Base-by-base conservation (phyloP, 2,113 vertebrate species). In the Alectura lathami region DNA sequence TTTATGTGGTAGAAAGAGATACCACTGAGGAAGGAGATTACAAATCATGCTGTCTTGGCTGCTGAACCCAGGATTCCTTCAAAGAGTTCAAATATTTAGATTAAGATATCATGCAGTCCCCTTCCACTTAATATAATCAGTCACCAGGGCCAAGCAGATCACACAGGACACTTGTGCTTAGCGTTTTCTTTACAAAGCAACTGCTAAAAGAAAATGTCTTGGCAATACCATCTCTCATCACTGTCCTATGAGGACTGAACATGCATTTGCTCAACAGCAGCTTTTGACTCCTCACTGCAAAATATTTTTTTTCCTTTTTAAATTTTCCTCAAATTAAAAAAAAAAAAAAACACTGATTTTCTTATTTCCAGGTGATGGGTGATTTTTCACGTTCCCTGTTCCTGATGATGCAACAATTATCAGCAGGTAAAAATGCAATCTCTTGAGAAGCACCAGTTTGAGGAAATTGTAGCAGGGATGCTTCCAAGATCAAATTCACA, bases 31-130 rank as follows among this genome's bases (percentile, higher is more conserved):
- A 78, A 66, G 17, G 34, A 88, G 74, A 87, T 59, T 88, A 59
- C 48, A 85, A 82, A 91, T 88, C 54, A 70, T 17, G 57, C 68
- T 38, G 2, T 78, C 45, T 83, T 53, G 40, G 40, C 60, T 75
- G 36, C 69, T 75, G 29, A 86, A 90, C 54, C 29, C 76, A 86
- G 83, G 36, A 43, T 34, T 56, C 23, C 40, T 95, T 84, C 30
- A 47, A 66, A 84, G 56, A 75, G 43, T 88, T 95, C 34, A 67
- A 92, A 90, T 81, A 70, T 81, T 90, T 75, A 74, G 38, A 90
- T 51, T 63, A 77, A 83, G 47, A 68, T 60, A 38, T 75, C 68
- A 34, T 34, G 36, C 47, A 73, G 22, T 80, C 56, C 72, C 29
- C 62, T 86, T 74, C 45, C 30, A 81, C 43, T 83, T 80, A 57